Percentiles rank a stretch among this genome's conserved stretches.
Conservation (phyloP, 2,113 vertebrate genomes). For the Reinhardtius hippoglossoides region DNA sequence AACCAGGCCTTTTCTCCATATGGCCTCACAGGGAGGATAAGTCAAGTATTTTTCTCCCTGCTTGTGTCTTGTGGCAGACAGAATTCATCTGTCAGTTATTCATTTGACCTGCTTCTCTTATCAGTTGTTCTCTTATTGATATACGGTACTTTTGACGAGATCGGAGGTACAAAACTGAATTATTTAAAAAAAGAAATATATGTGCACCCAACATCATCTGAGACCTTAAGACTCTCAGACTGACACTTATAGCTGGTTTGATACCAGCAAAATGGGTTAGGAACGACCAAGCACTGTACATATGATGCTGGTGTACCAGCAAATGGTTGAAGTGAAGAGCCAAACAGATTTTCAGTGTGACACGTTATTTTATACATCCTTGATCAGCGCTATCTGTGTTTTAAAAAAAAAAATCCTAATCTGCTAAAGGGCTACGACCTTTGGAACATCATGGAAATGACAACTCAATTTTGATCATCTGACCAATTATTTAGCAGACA, state of each 20-base stretch:
- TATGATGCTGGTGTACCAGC: not conserved
- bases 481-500: constrained; percentile 42
- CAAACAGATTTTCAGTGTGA: constrained; percentile 44
- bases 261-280: no score
- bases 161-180: not conserved
- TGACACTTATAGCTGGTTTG: no score
- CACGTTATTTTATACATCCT: constrained; percentile 31
- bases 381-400: constrained; percentile 29
- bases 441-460: constrained; percentile 46
- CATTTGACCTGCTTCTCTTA: constrained; percentile 7
- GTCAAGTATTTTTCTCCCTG: constrained; percentile 31
- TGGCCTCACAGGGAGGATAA: constrained; percentile 44
- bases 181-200: not conserved
- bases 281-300: not conserved
- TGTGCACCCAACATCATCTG: constrained; percentile 7
- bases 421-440: constrained; percentile 21
- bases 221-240: constrained; percentile 7
- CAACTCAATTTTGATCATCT: constrained; percentile 50
- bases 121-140: constrained; percentile 7
- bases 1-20: constrained; percentile 62
- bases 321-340: constrained; percentile 32
- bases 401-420: constrained; percentile 16
- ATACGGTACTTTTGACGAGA: constrained; percentile 2
- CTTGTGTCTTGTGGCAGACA: constrained; percentile 33
- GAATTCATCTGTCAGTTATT: constrained; percentile 30